Conservation (phyloP, 2,113 vertebrate species). For the Rhea pennata region DNA sequence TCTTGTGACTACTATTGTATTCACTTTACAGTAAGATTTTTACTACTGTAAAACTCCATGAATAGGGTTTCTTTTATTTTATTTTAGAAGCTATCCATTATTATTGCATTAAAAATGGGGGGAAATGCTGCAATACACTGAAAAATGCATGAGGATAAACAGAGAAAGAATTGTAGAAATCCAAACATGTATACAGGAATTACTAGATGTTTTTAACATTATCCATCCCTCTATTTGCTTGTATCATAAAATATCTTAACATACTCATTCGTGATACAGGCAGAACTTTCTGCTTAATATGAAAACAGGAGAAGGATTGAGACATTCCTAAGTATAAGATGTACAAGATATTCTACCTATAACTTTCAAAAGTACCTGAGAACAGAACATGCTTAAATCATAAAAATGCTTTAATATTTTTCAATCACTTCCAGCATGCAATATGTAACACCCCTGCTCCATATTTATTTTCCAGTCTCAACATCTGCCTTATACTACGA, state of each 20-base stretch:
- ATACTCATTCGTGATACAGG: background rate
- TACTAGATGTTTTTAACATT: background rate
- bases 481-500: background rate
- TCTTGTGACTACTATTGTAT: background rate
- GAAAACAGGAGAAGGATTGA: background rate
- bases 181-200: accelerated
- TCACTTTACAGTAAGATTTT: background rate
- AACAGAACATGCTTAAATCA: background rate
- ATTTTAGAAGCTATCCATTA: background rate
- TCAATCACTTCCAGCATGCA: background rate
- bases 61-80: background rate
- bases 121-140: background rate
- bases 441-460: background rate
- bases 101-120: no score
- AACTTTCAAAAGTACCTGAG: background rate
- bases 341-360: background rate
- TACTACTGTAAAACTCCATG: background rate
- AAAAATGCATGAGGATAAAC: background rate
- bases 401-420: background rate
- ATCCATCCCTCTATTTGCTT: background rate
- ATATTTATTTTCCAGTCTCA: background rate
- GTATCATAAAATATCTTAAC: background rate
- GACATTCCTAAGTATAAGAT: background rate
- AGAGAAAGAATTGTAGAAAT: background rate
- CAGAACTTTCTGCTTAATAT: background rate